Evolutionary conservation across 2,888 invertebrate species (phyloP), one percentile per base, ranked within the genome.

Genomic region (Glaucopsyche alexis): DNA sequence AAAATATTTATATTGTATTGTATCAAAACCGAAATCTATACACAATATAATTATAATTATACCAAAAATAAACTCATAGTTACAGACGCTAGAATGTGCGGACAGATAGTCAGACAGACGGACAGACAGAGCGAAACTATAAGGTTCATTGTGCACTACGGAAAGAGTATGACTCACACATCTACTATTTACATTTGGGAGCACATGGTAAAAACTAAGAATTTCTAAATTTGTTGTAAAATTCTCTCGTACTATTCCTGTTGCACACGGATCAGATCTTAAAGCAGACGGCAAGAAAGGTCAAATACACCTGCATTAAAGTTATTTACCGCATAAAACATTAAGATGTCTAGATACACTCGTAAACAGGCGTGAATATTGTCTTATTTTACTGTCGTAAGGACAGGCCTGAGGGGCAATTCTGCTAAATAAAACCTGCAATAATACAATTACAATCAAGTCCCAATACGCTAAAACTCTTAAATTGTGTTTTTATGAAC

Each of bases 261-360:
- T 38, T 60, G 60, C 60, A 29, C 60, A 60, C 60, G 29, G 60
- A 60, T 60, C 60, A 60, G 14, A 38, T 60, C 60, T 38, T 29
- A 60, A 29, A 29, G 29, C 38, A 60, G 60, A 19, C 55, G 16
- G 38, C 29, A 11, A 42, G n/a, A 67, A 67, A 67, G 40, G 42
- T 67, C 16, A 67, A 42, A 67, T 19, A 45, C 67, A 42, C 45
- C 67, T 67, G 42, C 67, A 42, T 67, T 19, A 60, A 69, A 69
- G 69, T 69, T 47, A 69, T 69, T 49, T 69, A 69, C 69, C 69
- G 19, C 69, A 69, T 69, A 69, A 42, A 69, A 78, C 77, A 77
- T 75, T 78, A 75, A 71, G 75, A 74, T 74, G 72, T 71, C 74
- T 75, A 60, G 65, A 74, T 49, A 9, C 50, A 42, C 52, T 52